Evolutionary conservation across 2,797 vertebrate genomes (phyloP), one percentile per base, ranked within the genome.

Genomic region (Ctenochaetus hawaiiensis): DNA sequence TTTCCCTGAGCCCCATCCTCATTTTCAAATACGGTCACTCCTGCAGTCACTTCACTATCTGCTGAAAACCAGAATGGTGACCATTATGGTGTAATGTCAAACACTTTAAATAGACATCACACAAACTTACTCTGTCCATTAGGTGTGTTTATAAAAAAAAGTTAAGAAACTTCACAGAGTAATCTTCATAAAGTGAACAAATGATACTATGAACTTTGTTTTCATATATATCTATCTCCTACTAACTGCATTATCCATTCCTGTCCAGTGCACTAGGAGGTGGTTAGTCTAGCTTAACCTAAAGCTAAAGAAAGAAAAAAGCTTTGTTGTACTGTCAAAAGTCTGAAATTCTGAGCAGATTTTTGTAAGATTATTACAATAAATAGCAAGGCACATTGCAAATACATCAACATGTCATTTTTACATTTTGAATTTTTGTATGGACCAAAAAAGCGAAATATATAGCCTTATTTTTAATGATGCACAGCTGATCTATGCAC

Each of bases 81-180:
- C 30, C 30, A 34, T 7, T 7, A 34, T 34, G 6, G 30, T 34
- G 30, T 34, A 34, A 34, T 6, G 30, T 34, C 30, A 34, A 34
- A 34, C 30, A 34, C 30, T 34, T 34, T 7, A 34, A 34, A 34
- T 34, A 34, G 30, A 6, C 30, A 6, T 34, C 30, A n/a, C 30
- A 34, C 30, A 34, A 34, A 34, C 6, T 34, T 3, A 34, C 30
- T 34, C 30, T 34, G 6, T 34, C 30, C 30, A 7, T 34, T 34
- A 34, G 30, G 30, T 34, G 30, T 34, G 6, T 34, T 34, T 34
- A 6, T 34, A 6, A 34, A 34, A 34, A 34, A 34, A 34, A 34
- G 30, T 34, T 7, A 34, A 34, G 52, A 49, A 60, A 44, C 11
- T 1, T 73, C 2, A 79, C 57, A 39, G 20, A 74, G 68, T 6